Conservation (phyloP, 2,797 vertebrate species). For the Florisuga fusca region DNA sequence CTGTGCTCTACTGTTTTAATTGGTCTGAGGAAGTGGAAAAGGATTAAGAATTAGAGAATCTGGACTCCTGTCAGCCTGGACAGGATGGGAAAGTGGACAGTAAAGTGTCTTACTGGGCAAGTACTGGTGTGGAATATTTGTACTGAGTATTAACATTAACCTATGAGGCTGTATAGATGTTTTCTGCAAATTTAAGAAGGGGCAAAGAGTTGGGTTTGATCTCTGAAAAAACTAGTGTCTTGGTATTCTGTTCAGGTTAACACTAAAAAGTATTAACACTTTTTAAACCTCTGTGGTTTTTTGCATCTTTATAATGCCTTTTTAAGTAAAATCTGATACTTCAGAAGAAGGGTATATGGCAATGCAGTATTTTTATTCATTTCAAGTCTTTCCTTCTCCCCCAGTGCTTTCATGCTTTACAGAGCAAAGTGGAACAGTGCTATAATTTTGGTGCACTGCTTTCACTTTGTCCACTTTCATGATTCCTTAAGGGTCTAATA, state of each 20-base stretch:
- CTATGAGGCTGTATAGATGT: not conserved
- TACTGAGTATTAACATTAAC: not conserved
- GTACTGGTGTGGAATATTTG: not conserved
- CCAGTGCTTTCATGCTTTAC: not conserved
- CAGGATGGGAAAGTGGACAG: not conserved
- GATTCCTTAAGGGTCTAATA: conserved; percentile 35
- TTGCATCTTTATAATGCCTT: not conserved
- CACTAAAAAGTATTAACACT: not conserved
- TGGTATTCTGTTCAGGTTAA: not conserved
- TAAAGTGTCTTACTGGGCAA: not conserved
- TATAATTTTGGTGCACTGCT: not conserved
- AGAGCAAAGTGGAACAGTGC: not conserved
- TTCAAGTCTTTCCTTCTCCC: not conserved
- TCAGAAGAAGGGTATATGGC: not conserved
- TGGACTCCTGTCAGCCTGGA: not conserved
- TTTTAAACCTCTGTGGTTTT: not conserved
- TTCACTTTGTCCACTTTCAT: not conserved
- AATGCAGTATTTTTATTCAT: not conserved
- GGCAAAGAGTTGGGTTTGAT: not conserved
- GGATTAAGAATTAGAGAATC: not conserved
- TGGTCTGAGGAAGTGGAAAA: not conserved
- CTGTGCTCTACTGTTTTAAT: not conserved
- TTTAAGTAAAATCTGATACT: not conserved
- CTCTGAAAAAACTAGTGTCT: not conserved
- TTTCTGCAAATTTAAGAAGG: not conserved